Percentiles rank a stretch among this genome's conserved stretches.
Conservation (phyloP, 2,797 vertebrate genomes). For the Sebastes goodei region DNA sequence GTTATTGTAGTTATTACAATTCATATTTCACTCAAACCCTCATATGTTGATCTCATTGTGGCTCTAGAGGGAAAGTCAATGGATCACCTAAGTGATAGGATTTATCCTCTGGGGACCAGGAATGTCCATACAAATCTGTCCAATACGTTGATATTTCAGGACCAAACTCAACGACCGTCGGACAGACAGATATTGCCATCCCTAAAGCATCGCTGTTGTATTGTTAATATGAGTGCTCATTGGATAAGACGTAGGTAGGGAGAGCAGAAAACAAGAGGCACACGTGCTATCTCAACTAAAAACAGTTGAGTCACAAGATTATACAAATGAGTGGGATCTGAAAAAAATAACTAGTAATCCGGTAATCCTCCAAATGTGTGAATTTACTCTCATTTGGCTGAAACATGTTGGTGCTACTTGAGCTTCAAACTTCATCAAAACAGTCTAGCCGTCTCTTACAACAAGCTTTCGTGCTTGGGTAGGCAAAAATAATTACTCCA, state of each 20-base stretch:
- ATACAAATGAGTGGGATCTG: constrained; percentile 32
- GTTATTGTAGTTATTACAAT: background rate
- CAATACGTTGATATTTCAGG: no score
- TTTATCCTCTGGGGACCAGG: background rate
- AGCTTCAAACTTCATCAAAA: constrained; percentile 13
- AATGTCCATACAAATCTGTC: no score
- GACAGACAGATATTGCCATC: background rate
- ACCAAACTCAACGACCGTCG: no score
- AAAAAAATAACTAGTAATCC: constrained; percentile 13
- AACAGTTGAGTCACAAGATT: constrained; percentile 7
- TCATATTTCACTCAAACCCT: background rate
- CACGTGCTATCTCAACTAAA: background rate
- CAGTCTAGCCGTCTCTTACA: background rate
- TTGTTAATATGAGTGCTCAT: background rate
- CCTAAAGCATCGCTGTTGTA: background rate
- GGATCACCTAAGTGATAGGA: background rate
- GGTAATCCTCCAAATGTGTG: constrained; percentile 35
- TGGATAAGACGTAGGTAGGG: background rate
- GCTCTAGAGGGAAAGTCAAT: background rate
- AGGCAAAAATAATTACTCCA: constrained; percentile 42
- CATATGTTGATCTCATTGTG: background rate
- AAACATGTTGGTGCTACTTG: constrained; percentile 22
- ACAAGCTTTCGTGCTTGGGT: constrained; percentile 30
- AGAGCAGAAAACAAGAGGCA: background rate
- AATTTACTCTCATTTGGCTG: constrained; percentile 10